Evolutionary conservation across 64 coral and sea anemone genomes (phyloP), one percentile per base, ranked within the genome.

Genomic region (Dendrophyllia cribrosa): DNA sequence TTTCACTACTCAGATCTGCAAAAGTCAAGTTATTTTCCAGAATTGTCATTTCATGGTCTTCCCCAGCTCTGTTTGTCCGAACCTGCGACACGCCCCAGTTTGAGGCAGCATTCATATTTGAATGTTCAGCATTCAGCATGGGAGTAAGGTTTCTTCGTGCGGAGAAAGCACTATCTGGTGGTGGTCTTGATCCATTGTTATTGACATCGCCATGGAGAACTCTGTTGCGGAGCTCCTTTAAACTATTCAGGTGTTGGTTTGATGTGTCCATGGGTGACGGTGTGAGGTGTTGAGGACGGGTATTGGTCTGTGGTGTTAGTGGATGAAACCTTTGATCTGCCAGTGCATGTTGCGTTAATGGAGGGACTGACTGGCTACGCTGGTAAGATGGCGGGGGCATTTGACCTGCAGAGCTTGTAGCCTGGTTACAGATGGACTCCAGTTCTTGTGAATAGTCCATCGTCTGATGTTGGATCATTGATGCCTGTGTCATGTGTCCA

Each of bases 321-420:
- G 97, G 97, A 61, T 99, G 97, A 88, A 96, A 94, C 13, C 94
- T 82, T 66, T 95, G 95, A 77, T 96, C 94, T 58, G 82, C 59
- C 49, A 91, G 80, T 70, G 87, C 87, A 75, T 96, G 90, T 44
- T 99, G 97, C 55, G 91, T 95, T 81, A 99, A 68, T 3, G 97
- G 97, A 53, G 97, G 97, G 12, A 99, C 97, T 21, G 97, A 99
- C 50, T 99, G 97, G n/a, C 94, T 96, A 1, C 97, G 91, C 60
- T 97, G 95, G 48, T 89, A 97, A 5, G 89, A 75, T 4, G 82
- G 70, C 9, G 93, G 86, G 15, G 89, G 89, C 74, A 98, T 91
- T 62, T 74, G 79, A 11, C 75, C 82, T 66, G 87, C 19, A 67
- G 68, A 86, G 55, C n/a, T 87, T 34, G 76, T 90, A 4, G 93